Percentiles rank a stretch among this genome's conserved stretches.
phyloP scores from a whole-genome alignment of 2,113 vertebrate genomes.

The Odobenus rosmarus region DNA sequence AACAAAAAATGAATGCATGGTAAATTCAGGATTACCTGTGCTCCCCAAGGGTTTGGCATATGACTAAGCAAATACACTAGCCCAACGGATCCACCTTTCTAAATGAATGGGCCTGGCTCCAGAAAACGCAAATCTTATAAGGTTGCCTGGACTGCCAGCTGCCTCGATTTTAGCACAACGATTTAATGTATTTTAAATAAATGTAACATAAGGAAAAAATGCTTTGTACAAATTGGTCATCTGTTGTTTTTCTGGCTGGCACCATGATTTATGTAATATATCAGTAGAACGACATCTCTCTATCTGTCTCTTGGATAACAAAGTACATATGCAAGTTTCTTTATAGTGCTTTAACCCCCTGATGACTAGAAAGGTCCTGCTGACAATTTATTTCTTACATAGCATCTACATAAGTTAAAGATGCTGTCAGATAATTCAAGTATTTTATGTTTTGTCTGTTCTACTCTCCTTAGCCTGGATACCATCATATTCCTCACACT shows the following conservation, averaged over 20 bases:
- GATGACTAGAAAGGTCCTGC: slow-evolving; percentile 68
- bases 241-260: slow-evolving; percentile 85
- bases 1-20: not conserved
- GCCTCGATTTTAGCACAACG: slow-evolving; percentile 81
- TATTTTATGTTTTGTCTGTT: slow-evolving; percentile 42
- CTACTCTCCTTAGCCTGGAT: not conserved
- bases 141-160: slow-evolving; percentile 84
- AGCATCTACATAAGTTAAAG: slow-evolving; percentile 31
- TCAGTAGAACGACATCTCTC: slow-evolving; percentile 82
- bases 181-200: slow-evolving; percentile 85
- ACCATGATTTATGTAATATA: slow-evolving; percentile 84
- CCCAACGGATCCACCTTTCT: slow-evolving; percentile 69
- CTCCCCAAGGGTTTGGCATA: slow-evolving; percentile 64
- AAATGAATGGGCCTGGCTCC: slow-evolving; percentile 73
- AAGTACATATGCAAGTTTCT: slow-evolving; percentile 81
- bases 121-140: slow-evolving; percentile 81
- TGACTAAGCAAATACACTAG: slow-evolving; percentile 72
- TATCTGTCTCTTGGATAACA: slow-evolving; percentile 83
- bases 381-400: slow-evolving; percentile 39
- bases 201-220: slow-evolving; percentile 85
- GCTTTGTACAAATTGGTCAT: slow-evolving; percentile 85
- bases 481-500: not conserved
- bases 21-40: slow-evolving; percentile 62
- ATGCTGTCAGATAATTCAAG: not conserved
- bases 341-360: slow-evolving; percentile 78